Evolutionary conservation across 2,113 vertebrate genomes (phyloP), one percentile per base, ranked within the genome.

Genomic region (Gymnobelideus leadbeateri): DNA sequence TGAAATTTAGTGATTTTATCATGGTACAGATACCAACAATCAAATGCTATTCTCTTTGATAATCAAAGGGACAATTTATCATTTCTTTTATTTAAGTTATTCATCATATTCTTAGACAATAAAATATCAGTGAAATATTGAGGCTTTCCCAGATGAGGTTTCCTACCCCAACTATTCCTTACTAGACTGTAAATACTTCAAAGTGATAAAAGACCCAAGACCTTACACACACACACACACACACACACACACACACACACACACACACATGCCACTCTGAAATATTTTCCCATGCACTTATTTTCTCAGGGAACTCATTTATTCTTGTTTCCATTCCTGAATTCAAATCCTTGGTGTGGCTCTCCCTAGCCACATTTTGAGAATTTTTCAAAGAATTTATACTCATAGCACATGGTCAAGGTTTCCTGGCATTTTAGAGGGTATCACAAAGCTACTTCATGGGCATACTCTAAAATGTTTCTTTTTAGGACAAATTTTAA

Each of bases 311-410:
- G 12, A 1, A 77, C 4, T 23, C 8, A 61, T 92, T 96, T 91
- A 43, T 84, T 43, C 12, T 92, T 95, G 21, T 93, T 91, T 96
- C 91, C 68, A 28, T 31, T 96, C 50, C 43, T 95, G 57, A 91
- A 57, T 57, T 95, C 43, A 55, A 52, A 55, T 52, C 90, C 84
- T 0, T 91, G 61, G 46, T 51, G 91, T 95, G 28, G 77, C 3
- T 51, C 43, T 84, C 7, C n/a, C 21, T 84, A 23, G 1, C 43
- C 6, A 43, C 19, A 84, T 84, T 84, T 6, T 19, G 37, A 77
- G 31, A 68, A 77, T 37, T 77, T 77, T 84, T 43, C 31, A 37
- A 37, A 84, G n/a, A 84, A 16, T 84, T 84, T 84, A 43, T n/a
- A 84, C 5, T 43, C 6, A 84, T 43, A 84, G 19, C 14, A 43